These are phyloP conservation scores for Anguilla rostrata DNA, from an alignment of 2,113 vertebrate genomes.

Conservation along the genomic window DNA sequence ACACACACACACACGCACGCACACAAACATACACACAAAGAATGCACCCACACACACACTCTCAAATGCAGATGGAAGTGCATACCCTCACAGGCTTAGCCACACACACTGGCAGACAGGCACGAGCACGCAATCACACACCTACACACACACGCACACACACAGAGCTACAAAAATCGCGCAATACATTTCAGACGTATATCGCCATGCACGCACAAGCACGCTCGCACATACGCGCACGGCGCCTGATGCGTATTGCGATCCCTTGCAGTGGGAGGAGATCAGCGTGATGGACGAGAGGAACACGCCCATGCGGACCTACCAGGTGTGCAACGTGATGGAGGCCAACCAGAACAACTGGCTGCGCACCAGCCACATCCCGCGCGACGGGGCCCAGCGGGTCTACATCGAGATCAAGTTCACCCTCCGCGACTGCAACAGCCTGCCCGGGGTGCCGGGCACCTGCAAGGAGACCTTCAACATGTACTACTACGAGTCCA, in stretches of 20 bases:
- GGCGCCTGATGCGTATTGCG: neutral
- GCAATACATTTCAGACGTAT: too few relatives aligned
- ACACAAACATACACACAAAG: constrained; percentile 28
- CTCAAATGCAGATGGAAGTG: too few relatives aligned
- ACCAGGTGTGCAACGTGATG: constrained; percentile 80
- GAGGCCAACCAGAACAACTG: constrained; percentile 82
- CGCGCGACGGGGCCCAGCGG: constrained; percentile 73
- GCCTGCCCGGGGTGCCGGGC: constrained; percentile 75
- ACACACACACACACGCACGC: neutral
- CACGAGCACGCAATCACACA: too few relatives aligned
- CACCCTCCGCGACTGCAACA: constrained; percentile 81
- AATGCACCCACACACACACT: too few relatives aligned
- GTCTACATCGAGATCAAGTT: constrained; percentile 84
- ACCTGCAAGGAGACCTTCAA: constrained; percentile 85
- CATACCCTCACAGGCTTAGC: too few relatives aligned
- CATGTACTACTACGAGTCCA: constrained; percentile 81
- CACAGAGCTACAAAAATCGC: neutral
- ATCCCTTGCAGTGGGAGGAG: constrained; percentile 75
- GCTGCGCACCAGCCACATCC: constrained; percentile 75
- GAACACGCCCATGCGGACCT: constrained; percentile 78
- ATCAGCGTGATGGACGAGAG: constrained; percentile 81
- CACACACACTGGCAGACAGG: too few relatives aligned
- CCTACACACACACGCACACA: neutral
- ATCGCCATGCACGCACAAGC: neutral
- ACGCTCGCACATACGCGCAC: neutral